Evolutionary conservation across 2,113 vertebrate genomes (phyloP), one percentile per base, ranked within the genome.

Genomic region (Thamnaconus septentrionalis): DNA sequence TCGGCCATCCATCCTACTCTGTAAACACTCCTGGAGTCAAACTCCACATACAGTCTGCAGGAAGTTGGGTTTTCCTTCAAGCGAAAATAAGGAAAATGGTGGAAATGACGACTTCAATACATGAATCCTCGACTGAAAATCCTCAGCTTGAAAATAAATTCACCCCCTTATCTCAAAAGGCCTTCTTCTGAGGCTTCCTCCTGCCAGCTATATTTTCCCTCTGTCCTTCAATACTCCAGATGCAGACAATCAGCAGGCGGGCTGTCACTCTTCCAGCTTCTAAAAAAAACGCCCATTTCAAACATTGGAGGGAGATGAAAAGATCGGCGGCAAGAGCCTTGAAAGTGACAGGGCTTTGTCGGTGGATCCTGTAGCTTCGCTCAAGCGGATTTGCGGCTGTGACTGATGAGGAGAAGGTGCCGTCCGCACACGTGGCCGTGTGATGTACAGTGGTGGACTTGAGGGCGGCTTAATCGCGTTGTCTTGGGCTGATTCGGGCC

Each of bases 181-280:
- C 18, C 48, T 50, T 8, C 11, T 79, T 76, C 76, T 61, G 31
- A 67, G 52, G 66, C 64, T 74, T 75, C 12, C 72, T 72, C 82
- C 67, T 72, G 71, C 79, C 82, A 63, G 31, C 52, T 42, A 59
- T 77, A 80, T 43, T 47, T 78, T 79, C 73, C 66, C 78, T 45
- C 59, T 31, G 76, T 64, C 71, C 41, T 71, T 79, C 60, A 78
- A 64, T 51, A 82, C 71, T 53, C 78, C 57, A 66, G 73, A 79
- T 75, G 67, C 73, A 87, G 88, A 90, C 86, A 51, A 84, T 87
- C 79, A 73, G 78, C 88, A 89, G 87, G 80, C 82, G n/a, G 83
- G 78, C 81, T 85, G 79, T 88, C 85, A 83, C 61, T 85, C 82
- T 75, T 76, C 64, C 58, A 82, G 66, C 71, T 83, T 64, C 74